Conservation (phyloP, 2,797 vertebrate species). For the Macropodus opercularis region DNA sequence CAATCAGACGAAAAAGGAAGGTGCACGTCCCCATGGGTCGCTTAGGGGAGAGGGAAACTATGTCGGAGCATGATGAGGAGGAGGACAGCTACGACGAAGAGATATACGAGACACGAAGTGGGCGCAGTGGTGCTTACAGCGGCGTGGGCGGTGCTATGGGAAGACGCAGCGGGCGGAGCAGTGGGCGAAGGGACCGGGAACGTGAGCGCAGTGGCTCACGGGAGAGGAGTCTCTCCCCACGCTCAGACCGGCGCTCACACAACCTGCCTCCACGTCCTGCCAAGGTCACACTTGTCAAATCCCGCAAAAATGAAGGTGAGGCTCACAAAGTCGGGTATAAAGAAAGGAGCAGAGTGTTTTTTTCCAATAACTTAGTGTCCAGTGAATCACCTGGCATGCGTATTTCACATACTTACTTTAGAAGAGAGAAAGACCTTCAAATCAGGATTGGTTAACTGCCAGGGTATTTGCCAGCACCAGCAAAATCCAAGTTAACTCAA, state of each 20-base stretch:
- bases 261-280: slow-evolving; percentile 93
- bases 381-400: slow-evolving; percentile 29
- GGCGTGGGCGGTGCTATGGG: slow-evolving; percentile 83
- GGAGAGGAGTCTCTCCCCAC: slow-evolving; percentile 93
- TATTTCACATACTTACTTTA: slow-evolving; percentile 31
- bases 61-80: slow-evolving; percentile 94
- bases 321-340: slow-evolving; percentile 73
- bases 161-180: slow-evolving; percentile 82
- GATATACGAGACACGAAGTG: slow-evolving; percentile 87
- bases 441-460: slow-evolving; percentile 66
- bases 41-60: slow-evolving; percentile 90
- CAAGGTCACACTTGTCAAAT: slow-evolving; percentile 97
- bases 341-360: background rate
- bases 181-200: slow-evolving; percentile 76
- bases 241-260: slow-evolving; percentile 91
- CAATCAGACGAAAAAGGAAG: slow-evolving; percentile 96
- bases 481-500: slow-evolving; percentile 68
- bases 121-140: slow-evolving; percentile 83
- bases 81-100: slow-evolving; percentile 98
- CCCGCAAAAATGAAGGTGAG: slow-evolving; percentile 98
- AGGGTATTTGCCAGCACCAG: slow-evolving; percentile 60
- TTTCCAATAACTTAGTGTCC: slow-evolving; percentile 2
- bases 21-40: slow-evolving; percentile 91
- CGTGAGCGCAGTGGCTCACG: slow-evolving; percentile 91
- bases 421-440: slow-evolving; percentile 55